Evolutionary conservation across 2,113 vertebrate genomes (phyloP).

Genomic region (Crotalus tigris): DNA sequence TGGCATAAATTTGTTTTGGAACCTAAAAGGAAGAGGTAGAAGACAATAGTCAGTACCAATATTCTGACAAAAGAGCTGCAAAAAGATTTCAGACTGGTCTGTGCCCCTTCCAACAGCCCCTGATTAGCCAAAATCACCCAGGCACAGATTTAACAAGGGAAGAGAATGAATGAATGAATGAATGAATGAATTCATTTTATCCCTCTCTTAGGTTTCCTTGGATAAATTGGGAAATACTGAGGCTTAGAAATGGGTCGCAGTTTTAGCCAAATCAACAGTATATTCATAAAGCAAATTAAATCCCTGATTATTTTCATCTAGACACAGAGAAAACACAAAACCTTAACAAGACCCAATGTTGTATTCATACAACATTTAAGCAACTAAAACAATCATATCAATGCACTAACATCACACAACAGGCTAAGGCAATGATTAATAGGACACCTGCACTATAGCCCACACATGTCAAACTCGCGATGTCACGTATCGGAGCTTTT

Average conservation of each 20-base stretch:
- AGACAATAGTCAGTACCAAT: not conserved
- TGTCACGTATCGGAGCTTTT: too few species aligned
- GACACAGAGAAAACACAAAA: not conserved
- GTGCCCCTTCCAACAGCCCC: not conserved
- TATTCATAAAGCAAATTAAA: not conserved
- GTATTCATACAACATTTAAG: not conserved
- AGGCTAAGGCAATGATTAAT: not conserved
- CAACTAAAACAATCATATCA: not conserved
- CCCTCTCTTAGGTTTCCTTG: not conserved
- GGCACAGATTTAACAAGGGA: not conserved
- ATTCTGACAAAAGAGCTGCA: not conserved
- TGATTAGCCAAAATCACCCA: not conserved
- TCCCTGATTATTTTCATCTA: not conserved
- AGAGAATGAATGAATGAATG: too few species aligned
- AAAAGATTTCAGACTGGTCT: not conserved
- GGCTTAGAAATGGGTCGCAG: not conserved
- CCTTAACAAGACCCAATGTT: not conserved
- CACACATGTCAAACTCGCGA: not conserved
- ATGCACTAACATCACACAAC: not conserved
- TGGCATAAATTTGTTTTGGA: slow-evolving; percentile 3
- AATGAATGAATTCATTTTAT: not conserved
- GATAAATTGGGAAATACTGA: not conserved
- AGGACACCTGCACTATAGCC: not conserved
- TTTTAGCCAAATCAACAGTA: not conserved
- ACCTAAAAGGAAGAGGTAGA: not conserved